These are phyloP conservation scores for Calypte anna DNA, from an alignment of 2,113 vertebrate genomes.

Conservation along the genomic window DNA sequence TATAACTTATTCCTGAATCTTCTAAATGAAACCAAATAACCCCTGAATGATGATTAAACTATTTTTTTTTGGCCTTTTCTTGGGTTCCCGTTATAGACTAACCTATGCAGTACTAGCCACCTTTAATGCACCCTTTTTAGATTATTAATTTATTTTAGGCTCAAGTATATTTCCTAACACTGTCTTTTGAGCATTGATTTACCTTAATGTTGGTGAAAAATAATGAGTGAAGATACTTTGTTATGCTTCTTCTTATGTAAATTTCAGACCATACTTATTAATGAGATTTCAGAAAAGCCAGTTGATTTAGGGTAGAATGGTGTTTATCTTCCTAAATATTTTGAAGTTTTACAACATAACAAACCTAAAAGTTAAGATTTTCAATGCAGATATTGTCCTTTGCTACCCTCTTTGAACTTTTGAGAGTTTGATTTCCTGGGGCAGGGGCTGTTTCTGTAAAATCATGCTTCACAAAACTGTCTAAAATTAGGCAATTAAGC, in stretches of 20 bases:
- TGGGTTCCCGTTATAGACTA: not conserved
- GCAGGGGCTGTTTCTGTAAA: not conserved
- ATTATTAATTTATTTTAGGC: not conserved
- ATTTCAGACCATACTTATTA: not conserved
- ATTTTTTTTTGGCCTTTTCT: not conserved
- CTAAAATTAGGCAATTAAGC: not conserved
- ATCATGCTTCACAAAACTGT: not conserved
- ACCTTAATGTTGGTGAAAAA: not conserved
- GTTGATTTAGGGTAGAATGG: not conserved
- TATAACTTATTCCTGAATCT: not conserved
- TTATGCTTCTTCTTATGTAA: not conserved
- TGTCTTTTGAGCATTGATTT: not conserved
- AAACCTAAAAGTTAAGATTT: not conserved
- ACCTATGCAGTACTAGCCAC: not conserved
- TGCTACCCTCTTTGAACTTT: rapidly evolving
- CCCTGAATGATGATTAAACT: not conserved
- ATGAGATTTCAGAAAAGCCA: not conserved
- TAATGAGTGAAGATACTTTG: not conserved
- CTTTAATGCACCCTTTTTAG: not conserved
- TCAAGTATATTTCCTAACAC: not conserved
- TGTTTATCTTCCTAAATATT: not conserved
- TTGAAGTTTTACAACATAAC: not conserved
- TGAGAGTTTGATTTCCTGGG: not conserved
- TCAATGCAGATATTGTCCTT: not conserved
- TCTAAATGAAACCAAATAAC: not conserved